Percentiles rank a stretch among this genome's conserved stretches.
Conservation (phyloP, 2,113 vertebrate genomes). For the Plotosus lineatus region DNA sequence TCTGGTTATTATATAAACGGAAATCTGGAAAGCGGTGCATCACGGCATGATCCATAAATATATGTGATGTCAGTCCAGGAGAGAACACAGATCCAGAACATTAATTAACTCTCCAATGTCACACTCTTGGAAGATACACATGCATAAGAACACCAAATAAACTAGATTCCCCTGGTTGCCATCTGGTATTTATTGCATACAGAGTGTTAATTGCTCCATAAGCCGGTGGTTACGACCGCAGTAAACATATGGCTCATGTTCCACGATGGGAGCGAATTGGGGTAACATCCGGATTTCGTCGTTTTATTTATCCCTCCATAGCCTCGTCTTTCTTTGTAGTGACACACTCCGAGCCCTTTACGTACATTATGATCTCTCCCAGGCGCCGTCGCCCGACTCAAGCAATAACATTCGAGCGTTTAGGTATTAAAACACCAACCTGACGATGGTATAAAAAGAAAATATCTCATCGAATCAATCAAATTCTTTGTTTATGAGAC, state of each 20-base stretch:
- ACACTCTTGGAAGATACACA: neutral
- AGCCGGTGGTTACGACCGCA: conserved; percentile 1
- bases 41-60: neutral
- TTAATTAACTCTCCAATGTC: neutral
- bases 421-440: neutral
- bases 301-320: conserved; percentile 16
- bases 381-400: conserved; percentile 6
- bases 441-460: neutral
- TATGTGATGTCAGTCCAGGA: neutral
- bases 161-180: conserved; percentile 15
- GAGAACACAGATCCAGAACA: neutral
- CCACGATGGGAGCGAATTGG: conserved; percentile 16
- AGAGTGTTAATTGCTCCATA: conserved; percentile 31
- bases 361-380: conserved; percentile 6
- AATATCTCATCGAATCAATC: conserved; percentile 17
- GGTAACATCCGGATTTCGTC: conserved; percentile 27
- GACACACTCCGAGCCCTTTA: neutral
- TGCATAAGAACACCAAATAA: conserved; percentile 2
- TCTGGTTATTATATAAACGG: neutral
- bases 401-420: neutral
- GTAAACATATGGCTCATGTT: conserved; percentile 33
- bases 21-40: neutral
- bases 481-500: neutral
- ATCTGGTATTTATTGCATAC: conserved; percentile 20
- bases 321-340: neutral